Evolutionary conservation across 2,888 invertebrate genomes (phyloP).

Genomic region (Mythimna vitellina): DNA sequence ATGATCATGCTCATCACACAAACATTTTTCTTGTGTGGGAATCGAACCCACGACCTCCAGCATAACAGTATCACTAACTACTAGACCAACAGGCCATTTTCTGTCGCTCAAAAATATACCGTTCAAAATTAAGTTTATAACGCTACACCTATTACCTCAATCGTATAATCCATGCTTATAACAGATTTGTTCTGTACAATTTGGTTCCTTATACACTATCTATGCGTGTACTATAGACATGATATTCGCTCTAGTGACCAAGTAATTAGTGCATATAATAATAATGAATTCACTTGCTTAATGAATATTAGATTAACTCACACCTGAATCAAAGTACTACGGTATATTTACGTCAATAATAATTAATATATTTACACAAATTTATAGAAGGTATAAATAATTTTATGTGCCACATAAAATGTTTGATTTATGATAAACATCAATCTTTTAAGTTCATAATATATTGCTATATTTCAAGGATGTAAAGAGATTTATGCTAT

Average conservation of each 20-base stretch:
- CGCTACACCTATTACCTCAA: background rate
- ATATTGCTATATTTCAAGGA: background rate
- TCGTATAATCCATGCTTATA: conserved; percentile 18
- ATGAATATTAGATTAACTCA: conserved; percentile 25
- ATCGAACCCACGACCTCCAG: no score
- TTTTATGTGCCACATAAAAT: background rate
- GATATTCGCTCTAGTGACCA: conserved; percentile 30
- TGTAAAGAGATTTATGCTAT: background rate
- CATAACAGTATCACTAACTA: no score
- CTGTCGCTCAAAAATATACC: background rate
- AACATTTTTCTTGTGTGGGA: no score
- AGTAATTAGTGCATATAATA: conserved; percentile 38
- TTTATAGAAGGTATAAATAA: conserved; percentile 1
- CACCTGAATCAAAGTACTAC: background rate
- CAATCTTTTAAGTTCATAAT: background rate
- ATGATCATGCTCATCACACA: no score
- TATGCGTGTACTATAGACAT: conserved; percentile 7
- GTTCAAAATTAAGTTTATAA: conserved; percentile 3
- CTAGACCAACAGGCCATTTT: background rate
- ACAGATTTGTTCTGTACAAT: conserved; percentile 43
- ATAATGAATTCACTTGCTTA: conserved; percentile 13
- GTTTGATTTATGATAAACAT: background rate
- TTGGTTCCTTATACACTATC: conserved; percentile 23
- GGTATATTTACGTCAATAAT: background rate
- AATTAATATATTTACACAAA: background rate